Base-by-base conservation (phyloP, 2,888 invertebrate genomes). In the Cantharis rufa region DNA sequence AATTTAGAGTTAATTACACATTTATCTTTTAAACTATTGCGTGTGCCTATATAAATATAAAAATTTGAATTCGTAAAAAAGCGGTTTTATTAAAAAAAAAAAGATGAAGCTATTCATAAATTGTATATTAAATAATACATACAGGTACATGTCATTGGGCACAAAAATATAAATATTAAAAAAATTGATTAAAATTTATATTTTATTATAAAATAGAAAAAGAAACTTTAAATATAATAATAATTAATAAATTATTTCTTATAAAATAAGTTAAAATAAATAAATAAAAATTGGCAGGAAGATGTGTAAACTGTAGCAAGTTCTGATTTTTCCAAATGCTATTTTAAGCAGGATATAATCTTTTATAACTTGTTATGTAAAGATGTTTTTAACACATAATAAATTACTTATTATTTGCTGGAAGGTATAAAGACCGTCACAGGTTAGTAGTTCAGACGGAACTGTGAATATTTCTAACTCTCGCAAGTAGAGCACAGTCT, bases 381-480 rank as follows among this genome's bases (percentile, higher is more conserved):
- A 73, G 73, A 69, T 63, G 73, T 18, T 62, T 69, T 73, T 74
- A 61, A 62, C 18, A 66, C 64, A 66, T 24, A 24, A 75, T 75
- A 75, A 71, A 75, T 75, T 71, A 71, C 66, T 68, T 68, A 71
- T 75, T 75, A 24, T 71, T 75, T 62, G 71, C 75, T 24, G 62
- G 5, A 21, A 62, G 75, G 68, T 10, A 18, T 15, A 71, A 69
- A 32, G 62, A 75, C 75, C 32, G 71, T 66, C 75, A 71, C 32
- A 69, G 75, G 75, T 75, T 75, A 75, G 71, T 75, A 76, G 76
- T 72, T 76, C 72, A 72, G 66, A 69, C 71, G 72, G 72, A 76
- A 62, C 76, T 72, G 76, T 76, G 62, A 69, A 72, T 76, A 71
- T 75, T 71, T 75, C 72, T 69, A 62, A 63, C 21, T 10, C 68